These are phyloP conservation scores for Saccostrea echinata DNA, from an alignment of 1,140 invertebrate genomes.

Conservation along the genomic window DNA sequence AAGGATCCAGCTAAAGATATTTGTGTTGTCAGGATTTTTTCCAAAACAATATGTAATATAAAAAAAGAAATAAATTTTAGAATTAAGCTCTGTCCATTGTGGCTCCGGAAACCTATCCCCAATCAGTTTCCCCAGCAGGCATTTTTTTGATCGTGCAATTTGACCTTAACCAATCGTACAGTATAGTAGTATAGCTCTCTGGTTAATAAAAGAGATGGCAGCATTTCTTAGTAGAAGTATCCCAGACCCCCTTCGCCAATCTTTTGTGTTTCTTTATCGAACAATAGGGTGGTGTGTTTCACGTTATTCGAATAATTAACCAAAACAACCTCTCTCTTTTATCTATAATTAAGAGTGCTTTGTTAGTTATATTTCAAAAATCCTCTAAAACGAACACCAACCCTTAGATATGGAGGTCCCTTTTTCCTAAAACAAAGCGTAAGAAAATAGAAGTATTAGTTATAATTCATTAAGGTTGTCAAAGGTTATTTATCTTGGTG, in stretches of 20 bases:
- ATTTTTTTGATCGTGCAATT: not conserved
- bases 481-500: constrained; percentile 19
- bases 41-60: not conserved
- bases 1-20: not conserved
- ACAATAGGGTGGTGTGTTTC: constrained; percentile 33
- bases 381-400: constrained; percentile 22
- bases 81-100: not conserved
- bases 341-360: constrained; percentile 31
- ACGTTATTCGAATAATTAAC: constrained; percentile 30
- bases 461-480: constrained; percentile 33
- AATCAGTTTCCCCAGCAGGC: not conserved
- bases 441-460: not conserved
- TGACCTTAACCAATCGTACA: not conserved
- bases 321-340: constrained; percentile 21
- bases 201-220: constrained; percentile 27
- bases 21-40: not conserved
- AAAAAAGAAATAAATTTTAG: not conserved
- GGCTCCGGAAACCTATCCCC: not conserved
- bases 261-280: constrained; percentile 16
- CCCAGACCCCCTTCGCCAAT: constrained; percentile 10
- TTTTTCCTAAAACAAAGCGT: not conserved
- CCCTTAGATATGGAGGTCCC: not conserved
- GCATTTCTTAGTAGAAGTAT: constrained; percentile 10
- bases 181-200: constrained; percentile 13
- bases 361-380: constrained; percentile 26